These are phyloP conservation scores for Elysia crispata DNA, from an alignment of 2,888 invertebrate genomes.

Conservation along the genomic window DNA sequence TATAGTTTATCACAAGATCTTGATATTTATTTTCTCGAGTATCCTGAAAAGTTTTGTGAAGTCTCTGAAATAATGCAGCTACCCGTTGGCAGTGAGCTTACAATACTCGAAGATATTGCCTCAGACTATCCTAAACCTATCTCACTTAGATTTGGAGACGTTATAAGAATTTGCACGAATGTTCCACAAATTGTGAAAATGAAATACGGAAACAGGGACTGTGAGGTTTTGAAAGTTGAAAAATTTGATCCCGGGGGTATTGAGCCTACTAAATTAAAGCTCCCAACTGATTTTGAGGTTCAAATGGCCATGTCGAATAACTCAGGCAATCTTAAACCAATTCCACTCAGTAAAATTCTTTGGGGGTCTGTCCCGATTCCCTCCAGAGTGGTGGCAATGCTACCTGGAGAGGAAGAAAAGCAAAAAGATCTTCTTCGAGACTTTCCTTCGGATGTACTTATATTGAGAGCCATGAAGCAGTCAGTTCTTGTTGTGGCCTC, in stretches of 20 bases:
- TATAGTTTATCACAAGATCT: constrained; percentile 59
- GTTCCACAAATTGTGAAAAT: constrained; percentile 57
- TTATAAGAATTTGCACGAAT: constrained; percentile 59
- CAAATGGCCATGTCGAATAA: constrained; percentile 45
- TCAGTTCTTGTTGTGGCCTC: constrained; percentile 24
- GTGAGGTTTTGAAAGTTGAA: constrained; percentile 56
- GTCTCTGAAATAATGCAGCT: constrained; percentile 58
- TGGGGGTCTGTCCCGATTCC: constrained; percentile 56
- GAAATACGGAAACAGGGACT: constrained; percentile 49
- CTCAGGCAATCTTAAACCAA: constrained; percentile 27
- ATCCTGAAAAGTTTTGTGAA: constrained; percentile 57
- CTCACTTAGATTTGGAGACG: constrained; percentile 62
- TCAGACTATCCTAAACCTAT: constrained; percentile 66
- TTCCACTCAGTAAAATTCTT: constrained; percentile 45
- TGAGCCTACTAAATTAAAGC: constrained; percentile 55
- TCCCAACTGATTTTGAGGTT: constrained; percentile 66
- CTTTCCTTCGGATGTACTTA: constrained; percentile 33
- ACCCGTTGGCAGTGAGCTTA: constrained; percentile 55
- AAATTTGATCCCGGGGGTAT: constrained; percentile 54
- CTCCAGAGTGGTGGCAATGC: constrained; percentile 27
- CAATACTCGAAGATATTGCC: constrained; percentile 64
- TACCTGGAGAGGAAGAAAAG: constrained; percentile 16
- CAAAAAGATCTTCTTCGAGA: constrained; percentile 6
- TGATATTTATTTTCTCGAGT: constrained; percentile 60
- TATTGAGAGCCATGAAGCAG: constrained; percentile 25